Evolutionary conservation across 1,140 invertebrate genomes (phyloP), one percentile per base, ranked within the genome.

Genomic region (Drosophila watanabei): DNA sequence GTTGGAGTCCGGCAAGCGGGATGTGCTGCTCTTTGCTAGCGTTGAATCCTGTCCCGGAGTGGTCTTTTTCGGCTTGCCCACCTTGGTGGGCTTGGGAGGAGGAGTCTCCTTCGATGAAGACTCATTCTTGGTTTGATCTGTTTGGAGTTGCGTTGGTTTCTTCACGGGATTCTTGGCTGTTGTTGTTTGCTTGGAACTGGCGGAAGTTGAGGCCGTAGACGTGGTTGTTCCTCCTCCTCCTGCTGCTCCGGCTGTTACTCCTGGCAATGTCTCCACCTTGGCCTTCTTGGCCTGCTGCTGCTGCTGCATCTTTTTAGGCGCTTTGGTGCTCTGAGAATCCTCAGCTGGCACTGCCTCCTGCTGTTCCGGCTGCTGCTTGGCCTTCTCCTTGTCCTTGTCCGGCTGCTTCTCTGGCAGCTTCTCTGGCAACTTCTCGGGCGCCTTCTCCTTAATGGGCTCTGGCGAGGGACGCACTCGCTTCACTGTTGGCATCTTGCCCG

Each of bases 1-100:
- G 45, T 92, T 92, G 6, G 92, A 90, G 16, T 92, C 92, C 9
- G 18, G 49, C n/a, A 46, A 45, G 43, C 43, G 69, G 24, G 33
- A 63, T 16, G 60, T 24, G 64, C n/a, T 24, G 64, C n/a, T 35
- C 35, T 46, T 49, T 5, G 39, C 13, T n/a, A 45, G 4, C 13
- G 13, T 28, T 45, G 63, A 4, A 5, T 49, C 46, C n/a, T 49
- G 37, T 58, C 45, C 54, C 16, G 52, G 10, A 24, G 9, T 24
- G 11, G 24, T 41, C 41, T 62, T 83, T 46, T 79, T 75, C 28
- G 54, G 37, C 49, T 66, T 79, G 11, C 35, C 43, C 35, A 46
- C 14, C 35, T 77, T 77, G 32, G 18, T 20, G 0, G 10, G 14
- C 18, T 77, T 77, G 16, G 28, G 45, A 6, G 28, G 45, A 6